phyloP scores from a whole-genome alignment of 2,113 vertebrate species.

The Gallinago undulata region DNA sequence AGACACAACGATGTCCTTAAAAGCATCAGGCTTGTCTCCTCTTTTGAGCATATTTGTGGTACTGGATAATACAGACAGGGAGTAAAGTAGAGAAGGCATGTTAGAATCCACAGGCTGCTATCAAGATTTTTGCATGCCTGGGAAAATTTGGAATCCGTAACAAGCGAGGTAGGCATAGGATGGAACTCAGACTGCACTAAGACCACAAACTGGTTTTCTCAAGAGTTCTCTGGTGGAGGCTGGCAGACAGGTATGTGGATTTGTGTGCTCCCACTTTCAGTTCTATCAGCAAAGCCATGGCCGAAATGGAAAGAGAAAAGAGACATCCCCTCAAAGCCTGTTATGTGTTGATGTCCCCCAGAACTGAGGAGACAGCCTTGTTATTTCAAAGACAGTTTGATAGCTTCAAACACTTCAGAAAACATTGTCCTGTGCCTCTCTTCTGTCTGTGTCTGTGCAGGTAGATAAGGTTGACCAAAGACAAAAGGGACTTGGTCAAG shows the following conservation, averaged over 20 bases:
- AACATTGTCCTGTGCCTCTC: not conserved
- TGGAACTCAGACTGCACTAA: not conserved
- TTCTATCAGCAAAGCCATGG: not conserved
- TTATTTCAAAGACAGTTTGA: not conserved
- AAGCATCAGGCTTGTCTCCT: not conserved
- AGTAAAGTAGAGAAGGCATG: not conserved
- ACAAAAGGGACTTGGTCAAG: not conserved
- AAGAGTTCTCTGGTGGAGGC: not conserved
- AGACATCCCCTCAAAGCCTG: not conserved
- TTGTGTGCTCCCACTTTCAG: not conserved
- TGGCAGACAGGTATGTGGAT: not conserved
- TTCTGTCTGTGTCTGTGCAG: not conserved
- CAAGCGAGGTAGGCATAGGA: not conserved
- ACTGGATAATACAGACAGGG: not conserved
- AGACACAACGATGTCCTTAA: not conserved
- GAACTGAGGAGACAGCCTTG: not conserved
- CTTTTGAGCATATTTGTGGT: not conserved
- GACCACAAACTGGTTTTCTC: not conserved
- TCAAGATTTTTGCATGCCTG: not conserved
- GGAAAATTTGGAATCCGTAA: not conserved
- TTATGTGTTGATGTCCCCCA: fast-evolving
- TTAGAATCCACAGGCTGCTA: not conserved
- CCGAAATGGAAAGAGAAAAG: not conserved
- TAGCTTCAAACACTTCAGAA: not conserved
- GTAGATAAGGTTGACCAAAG: not conserved